phyloP scores from a whole-genome alignment of 2,888 invertebrate genomes.

The Drosophila nigricruria region DNA sequence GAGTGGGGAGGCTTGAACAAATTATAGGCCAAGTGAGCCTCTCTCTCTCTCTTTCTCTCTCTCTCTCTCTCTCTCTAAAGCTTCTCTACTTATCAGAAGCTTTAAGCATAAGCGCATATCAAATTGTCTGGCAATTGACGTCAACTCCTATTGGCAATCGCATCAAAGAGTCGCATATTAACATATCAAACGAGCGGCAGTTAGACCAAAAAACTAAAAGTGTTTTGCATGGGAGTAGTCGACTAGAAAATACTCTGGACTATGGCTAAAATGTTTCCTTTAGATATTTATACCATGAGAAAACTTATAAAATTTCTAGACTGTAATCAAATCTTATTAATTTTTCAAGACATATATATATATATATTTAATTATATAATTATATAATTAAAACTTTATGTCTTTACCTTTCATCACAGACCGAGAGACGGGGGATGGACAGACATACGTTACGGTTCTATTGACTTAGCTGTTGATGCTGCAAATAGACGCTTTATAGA shows the following conservation, averaged over 20 bases:
- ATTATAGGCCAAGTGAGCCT: background rate
- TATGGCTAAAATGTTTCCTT: too few species aligned
- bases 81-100: constrained; percentile 28
- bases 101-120: constrained; percentile 64
- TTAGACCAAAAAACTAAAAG: constrained; percentile 37
- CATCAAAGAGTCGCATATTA: constrained; percentile 74
- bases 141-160: constrained; percentile 56
- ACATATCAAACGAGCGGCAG: constrained; percentile 77
- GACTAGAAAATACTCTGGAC: background rate
- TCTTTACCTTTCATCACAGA: too few species aligned
- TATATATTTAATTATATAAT: too few species aligned
- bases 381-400: too few species aligned
- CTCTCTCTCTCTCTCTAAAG: background rate
- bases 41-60: background rate
- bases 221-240: background rate
- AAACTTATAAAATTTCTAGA: too few species aligned
- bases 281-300: too few species aligned
- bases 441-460: too few species aligned
- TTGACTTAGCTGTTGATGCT: background rate
- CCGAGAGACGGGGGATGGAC: too few species aligned
- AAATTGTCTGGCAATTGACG: constrained; percentile 74
- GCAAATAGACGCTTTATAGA: background rate
- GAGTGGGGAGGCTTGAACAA: constrained; percentile 9
- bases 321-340: too few species aligned
- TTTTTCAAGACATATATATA: too few species aligned